Conservation (phyloP, 2,888 invertebrate genomes). For the Prenolepis imparis region DNA sequence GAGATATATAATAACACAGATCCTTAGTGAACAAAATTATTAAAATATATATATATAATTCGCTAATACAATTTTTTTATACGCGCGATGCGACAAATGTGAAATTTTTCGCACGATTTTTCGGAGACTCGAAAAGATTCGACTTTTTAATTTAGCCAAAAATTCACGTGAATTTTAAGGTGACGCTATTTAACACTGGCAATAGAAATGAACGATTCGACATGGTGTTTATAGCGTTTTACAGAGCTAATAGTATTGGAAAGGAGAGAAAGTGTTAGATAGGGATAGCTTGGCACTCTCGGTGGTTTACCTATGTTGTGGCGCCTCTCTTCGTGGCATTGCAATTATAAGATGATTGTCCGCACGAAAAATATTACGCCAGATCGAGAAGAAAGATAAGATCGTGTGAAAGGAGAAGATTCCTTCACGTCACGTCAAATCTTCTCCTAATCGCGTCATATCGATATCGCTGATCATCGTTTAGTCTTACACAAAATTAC, state of each 20-base stretch:
- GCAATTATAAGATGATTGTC: conserved; percentile 44
- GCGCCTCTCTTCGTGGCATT: conserved; percentile 28
- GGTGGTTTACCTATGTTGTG: not conserved
- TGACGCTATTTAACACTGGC: not conserved
- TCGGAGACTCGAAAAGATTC: not conserved
- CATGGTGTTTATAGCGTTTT: not conserved
- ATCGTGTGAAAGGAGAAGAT: not conserved
- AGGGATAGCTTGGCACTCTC: conserved; percentile 31
- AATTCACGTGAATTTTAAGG: not conserved
- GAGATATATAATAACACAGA: not conserved
- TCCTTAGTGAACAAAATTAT: not conserved
- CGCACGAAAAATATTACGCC: conserved; percentile 15
- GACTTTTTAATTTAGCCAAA: conserved; percentile 11
- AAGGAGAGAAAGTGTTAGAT: conserved; percentile 51
- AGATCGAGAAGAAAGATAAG: not conserved
- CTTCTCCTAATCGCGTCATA: not conserved
- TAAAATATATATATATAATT: not conserved
- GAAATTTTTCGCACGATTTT: not conserved
- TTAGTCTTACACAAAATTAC: not conserved
- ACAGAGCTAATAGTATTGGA: conserved; percentile 21
- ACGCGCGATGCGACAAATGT: not conserved
- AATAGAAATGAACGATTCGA: conserved; percentile 5
- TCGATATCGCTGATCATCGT: not conserved
- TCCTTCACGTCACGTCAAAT: not conserved
- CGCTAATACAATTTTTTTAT: not conserved